Percentiles rank a stretch among this genome's conserved stretches.
phyloP scores from a whole-genome alignment of 2,888 invertebrate species.

The Sinodicranocentrus sp. region DNA sequence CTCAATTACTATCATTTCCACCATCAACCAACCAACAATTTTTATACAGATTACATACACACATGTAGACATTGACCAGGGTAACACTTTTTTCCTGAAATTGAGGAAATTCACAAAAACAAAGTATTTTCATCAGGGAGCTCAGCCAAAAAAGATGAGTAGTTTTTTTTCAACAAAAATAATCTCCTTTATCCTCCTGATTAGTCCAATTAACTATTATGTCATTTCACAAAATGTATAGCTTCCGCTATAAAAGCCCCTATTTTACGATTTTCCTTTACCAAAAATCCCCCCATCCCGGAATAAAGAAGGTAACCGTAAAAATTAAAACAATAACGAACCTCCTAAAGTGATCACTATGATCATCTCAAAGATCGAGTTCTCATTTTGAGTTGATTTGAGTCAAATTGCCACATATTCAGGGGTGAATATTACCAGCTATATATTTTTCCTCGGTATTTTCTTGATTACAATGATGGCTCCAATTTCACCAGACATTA shows the following conservation, averaged over 20 bases:
- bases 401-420: too few relatives aligned
- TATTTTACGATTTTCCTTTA: too few relatives aligned
- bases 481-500: constrained; percentile 30
- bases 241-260: constrained; percentile 30
- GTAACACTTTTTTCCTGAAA: constrained; percentile 3
- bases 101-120: constrained; percentile 16
- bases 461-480: constrained; percentile 34
- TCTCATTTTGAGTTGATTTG: too few relatives aligned
- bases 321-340: too few relatives aligned
- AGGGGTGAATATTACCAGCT: too few relatives aligned
- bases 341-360: too few relatives aligned
- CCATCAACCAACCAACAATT: constrained; percentile 22
- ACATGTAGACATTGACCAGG: constrained; percentile 26
- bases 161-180: too few relatives aligned
- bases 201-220: constrained; percentile 63
- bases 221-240: constrained; percentile 46
- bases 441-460: too few relatives aligned
- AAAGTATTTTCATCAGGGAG: too few relatives aligned
- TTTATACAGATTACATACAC: constrained; percentile 30
- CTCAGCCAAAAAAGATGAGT: too few relatives aligned
- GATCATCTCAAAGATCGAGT: too few relatives aligned
- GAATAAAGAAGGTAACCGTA: too few relatives aligned
- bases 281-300: background rate
- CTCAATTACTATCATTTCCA: constrained; percentile 50
- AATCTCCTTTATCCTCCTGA: constrained; percentile 21